phyloP scores from a whole-genome alignment of 2,113 vertebrate species.

The Rhabdomys dilectus region DNA sequence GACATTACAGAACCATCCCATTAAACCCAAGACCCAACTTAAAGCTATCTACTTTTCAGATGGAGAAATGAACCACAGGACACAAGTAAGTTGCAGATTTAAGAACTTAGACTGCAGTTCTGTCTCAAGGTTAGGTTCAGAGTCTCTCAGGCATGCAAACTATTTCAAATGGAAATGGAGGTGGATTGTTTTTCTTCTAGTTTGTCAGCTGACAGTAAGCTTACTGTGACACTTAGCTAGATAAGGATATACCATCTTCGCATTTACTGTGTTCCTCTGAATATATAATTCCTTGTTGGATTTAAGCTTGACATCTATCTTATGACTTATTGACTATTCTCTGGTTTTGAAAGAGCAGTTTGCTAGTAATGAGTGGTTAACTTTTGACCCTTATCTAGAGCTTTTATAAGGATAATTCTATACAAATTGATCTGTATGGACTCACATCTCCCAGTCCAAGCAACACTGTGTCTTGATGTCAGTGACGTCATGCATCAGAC shows the following conservation, averaged over 20 bases:
- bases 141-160: neutral
- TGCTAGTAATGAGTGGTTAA: slow-evolving; percentile 17
- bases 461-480: neutral
- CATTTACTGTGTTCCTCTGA: neutral
- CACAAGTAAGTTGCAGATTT: neutral
- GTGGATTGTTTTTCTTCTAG: neutral
- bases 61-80: neutral
- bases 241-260: neutral
- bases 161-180: neutral
- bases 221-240: neutral
- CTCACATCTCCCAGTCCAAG: neutral
- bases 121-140: neutral
- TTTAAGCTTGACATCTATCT: neutral
- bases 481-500: neutral
- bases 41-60: neutral
- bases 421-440: neutral
- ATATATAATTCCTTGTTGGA: neutral
- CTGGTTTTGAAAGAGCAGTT: neutral
- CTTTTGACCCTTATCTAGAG: neutral
- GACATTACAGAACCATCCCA: neutral
- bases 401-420: neutral
- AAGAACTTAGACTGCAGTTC: neutral
- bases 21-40: neutral
- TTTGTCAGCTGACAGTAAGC: neutral
- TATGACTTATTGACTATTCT: neutral